These are phyloP conservation scores for Eristalinus aeneus DNA, from an alignment of 2,888 invertebrate genomes.

Conservation along the genomic window DNA sequence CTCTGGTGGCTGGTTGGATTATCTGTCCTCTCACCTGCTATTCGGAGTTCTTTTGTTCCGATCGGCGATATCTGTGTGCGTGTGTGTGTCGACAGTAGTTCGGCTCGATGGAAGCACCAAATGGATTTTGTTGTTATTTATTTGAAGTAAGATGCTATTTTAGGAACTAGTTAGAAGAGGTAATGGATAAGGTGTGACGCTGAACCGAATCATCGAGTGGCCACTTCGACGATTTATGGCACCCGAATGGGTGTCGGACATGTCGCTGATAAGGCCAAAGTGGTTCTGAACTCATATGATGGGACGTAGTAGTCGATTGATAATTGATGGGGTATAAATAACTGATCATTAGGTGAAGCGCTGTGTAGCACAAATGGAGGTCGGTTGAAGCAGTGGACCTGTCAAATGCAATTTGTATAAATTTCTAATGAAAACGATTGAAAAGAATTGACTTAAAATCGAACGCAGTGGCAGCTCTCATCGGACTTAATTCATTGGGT, in stretches of 20 bases:
- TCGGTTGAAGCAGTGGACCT: not conserved
- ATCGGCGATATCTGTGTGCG: not conserved
- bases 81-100: slow-evolving; percentile 30
- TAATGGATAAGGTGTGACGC: slow-evolving; percentile 38
- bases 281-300: slow-evolving; percentile 30
- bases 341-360: not conserved
- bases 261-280: slow-evolving; percentile 12
- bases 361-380: not conserved
- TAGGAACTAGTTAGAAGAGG: slow-evolving; percentile 18
- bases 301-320: slow-evolving; percentile 31
- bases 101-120: slow-evolving; percentile 33
- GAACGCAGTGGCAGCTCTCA: not conserved
- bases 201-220: not conserved
- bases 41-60: slow-evolving; percentile 28
- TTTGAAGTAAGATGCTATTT: slow-evolving; percentile 54
- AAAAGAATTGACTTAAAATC: not conserved
- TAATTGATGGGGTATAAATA: slow-evolving; percentile 38
- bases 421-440: not conserved
- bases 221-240: slow-evolving; percentile 36
- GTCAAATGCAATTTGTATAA: not conserved
- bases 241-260: slow-evolving; percentile 10
- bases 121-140: slow-evolving; percentile 60
- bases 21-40: slow-evolving; percentile 15
- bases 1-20: slow-evolving; percentile 56
- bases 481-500: not conserved